These are phyloP conservation scores for Chalcosyrphus nemorum DNA, from an alignment of 2,888 invertebrate genomes.

Conservation along the genomic window DNA sequence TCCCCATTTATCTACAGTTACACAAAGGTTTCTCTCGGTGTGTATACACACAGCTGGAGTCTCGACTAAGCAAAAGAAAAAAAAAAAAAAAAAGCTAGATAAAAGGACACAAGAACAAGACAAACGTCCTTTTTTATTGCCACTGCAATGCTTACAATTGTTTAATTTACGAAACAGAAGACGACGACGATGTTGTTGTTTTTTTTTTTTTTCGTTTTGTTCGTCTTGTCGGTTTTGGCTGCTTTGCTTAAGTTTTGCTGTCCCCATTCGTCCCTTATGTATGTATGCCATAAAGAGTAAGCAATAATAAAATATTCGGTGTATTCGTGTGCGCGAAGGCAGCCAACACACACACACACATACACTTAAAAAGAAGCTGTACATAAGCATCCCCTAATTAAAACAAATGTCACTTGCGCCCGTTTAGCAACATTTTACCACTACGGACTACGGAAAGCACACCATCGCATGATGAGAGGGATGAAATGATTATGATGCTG, in stretches of 20 bases:
- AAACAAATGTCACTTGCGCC: slow-evolving; percentile 66
- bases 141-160: slow-evolving; percentile 57
- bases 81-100: neutral
- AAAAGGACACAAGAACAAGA: neutral
- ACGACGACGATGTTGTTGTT: slow-evolving; percentile 19
- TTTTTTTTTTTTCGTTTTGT: neutral
- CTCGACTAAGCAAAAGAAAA: neutral
- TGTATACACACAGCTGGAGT: neutral
- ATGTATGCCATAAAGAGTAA: neutral
- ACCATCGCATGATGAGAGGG: slow-evolving; percentile 37
- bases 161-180: slow-evolving; percentile 46
- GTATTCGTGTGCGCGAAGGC: neutral
- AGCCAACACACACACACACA: neutral
- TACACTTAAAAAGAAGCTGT: neutral
- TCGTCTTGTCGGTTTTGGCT: no score
- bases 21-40: no score
- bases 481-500: slow-evolving; percentile 65
- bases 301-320: neutral
- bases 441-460: slow-evolving; percentile 27
- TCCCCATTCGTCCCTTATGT: slow-evolving; percentile 9
- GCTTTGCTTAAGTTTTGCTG: slow-evolving; percentile 3
- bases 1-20: no score
- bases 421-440: slow-evolving; percentile 52
- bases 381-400: slow-evolving; percentile 68
- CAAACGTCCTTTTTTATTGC: slow-evolving; percentile 40